Evolutionary conservation across 1,140 invertebrate species (phyloP).

Genomic region (Linepithema humile): DNA sequence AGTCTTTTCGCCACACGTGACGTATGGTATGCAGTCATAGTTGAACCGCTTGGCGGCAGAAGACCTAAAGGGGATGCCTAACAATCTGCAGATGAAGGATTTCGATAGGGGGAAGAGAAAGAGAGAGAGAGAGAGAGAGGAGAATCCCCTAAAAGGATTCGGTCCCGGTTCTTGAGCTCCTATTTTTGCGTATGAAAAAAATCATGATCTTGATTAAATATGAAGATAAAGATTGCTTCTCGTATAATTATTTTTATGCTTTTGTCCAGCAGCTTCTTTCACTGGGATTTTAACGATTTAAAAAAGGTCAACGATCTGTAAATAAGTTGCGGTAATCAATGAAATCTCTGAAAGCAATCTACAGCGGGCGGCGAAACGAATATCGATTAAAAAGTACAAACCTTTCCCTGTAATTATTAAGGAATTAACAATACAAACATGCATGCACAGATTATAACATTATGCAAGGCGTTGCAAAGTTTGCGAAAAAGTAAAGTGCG

Average conservation of each 20-base stretch:
- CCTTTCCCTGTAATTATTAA: background rate
- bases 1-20: background rate
- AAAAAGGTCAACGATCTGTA: background rate
- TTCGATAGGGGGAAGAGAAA: no score
- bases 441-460: background rate
- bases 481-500: background rate
- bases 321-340: background rate
- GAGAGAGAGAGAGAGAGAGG: no score
- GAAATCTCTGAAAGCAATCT: no score
- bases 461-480: background rate
- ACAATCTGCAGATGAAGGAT: background rate
- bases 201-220: background rate
- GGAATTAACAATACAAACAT: background rate
- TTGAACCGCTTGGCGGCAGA: background rate
- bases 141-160: background rate
- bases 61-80: background rate
- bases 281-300: background rate
- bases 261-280: background rate
- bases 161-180: no score
- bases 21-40: background rate
- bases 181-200: background rate
- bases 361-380: no score
- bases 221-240: background rate
- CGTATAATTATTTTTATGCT: background rate
- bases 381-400: background rate